Percentiles rank a stretch among this genome's conserved stretches.
Evolutionary conservation across 2,113 vertebrate species (phyloP).

Genomic region (Mustela nigripes): DNA sequence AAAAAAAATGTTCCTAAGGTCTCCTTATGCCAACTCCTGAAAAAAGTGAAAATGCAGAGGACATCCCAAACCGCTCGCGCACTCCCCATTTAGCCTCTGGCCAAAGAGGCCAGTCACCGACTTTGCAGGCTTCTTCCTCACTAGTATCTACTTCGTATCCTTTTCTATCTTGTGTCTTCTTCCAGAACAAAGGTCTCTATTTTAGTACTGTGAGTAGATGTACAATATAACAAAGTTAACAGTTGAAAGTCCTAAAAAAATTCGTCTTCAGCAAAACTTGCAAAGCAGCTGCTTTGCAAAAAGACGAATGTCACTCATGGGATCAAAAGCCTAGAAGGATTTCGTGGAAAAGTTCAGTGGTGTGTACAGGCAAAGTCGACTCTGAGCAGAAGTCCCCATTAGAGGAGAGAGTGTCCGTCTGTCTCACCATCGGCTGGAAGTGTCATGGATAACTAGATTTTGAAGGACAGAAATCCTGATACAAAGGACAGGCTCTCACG

Average conservation of each 20-base stretch:
- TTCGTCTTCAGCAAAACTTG: conserved; percentile 66
- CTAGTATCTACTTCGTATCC: background rate
- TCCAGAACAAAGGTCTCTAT: conserved; percentile 65
- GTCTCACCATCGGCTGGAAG: background rate
- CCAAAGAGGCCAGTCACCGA: background rate
- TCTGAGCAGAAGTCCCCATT: background rate
- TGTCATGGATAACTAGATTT: background rate
- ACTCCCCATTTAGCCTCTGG: background rate
- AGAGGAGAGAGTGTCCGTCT: background rate
- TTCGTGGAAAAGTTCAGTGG: conserved; percentile 67
- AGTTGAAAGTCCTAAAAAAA: conserved; percentile 77
- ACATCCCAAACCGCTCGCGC: background rate
- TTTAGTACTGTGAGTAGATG: conserved; percentile 67
- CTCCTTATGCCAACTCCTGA: background rate
- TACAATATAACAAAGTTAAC: conserved; percentile 68
- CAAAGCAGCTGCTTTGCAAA: conserved; percentile 75
- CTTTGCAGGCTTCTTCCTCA: background rate
- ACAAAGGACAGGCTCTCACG: background rate
- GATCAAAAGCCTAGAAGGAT: conserved; percentile 72
- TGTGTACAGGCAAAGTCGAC: background rate
- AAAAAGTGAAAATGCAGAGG: background rate
- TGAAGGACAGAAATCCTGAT: background rate
- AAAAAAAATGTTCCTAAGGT: too few species aligned
- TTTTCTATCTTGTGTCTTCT: conserved; percentile 35
- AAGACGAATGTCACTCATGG: conserved; percentile 73